These are phyloP conservation scores for Thecophora atra DNA, from an alignment of 2,888 invertebrate genomes.

Conservation along the genomic window DNA sequence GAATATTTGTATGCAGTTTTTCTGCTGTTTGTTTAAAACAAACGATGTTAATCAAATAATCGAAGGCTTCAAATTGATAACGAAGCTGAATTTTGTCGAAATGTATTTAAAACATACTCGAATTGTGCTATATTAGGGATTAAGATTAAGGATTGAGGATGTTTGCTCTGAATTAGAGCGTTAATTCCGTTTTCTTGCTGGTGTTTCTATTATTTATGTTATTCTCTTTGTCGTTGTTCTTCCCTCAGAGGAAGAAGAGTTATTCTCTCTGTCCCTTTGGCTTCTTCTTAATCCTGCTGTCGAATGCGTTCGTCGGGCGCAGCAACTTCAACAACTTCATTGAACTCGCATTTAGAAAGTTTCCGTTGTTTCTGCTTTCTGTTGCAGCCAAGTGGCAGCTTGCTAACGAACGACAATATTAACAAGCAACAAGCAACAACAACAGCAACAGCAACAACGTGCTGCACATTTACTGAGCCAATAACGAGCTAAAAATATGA, in stretches of 20 bases:
- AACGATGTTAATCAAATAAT: no score
- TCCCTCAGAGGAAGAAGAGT: no score
- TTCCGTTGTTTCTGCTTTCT: neutral
- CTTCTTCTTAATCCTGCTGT: neutral
- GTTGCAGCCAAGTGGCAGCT: neutral
- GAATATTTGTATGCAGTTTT: no score
- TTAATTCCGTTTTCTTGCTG: no score
- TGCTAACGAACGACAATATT: neutral
- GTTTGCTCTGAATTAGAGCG: no score
- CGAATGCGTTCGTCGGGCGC: neutral
- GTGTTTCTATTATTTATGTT: no score
- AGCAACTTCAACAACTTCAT: conserved; percentile 1
- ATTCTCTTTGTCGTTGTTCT: neutral
- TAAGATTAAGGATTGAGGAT: no score
- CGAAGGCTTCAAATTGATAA: no score
- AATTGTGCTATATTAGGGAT: no score
- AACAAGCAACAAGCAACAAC: neutral
- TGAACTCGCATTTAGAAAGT: conserved; percentile 15
- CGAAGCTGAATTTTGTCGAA: no score
- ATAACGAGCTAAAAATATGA: conserved; percentile 37
- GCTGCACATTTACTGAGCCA: conserved; percentile 21
- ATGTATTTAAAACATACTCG: no score
- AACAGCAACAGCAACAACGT: neutral
- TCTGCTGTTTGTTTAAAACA: no score
- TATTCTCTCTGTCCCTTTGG: neutral